These are phyloP conservation scores for Sepiola atlantica DNA, from an alignment of 2,888 invertebrate genomes.

Conservation along the genomic window DNA sequence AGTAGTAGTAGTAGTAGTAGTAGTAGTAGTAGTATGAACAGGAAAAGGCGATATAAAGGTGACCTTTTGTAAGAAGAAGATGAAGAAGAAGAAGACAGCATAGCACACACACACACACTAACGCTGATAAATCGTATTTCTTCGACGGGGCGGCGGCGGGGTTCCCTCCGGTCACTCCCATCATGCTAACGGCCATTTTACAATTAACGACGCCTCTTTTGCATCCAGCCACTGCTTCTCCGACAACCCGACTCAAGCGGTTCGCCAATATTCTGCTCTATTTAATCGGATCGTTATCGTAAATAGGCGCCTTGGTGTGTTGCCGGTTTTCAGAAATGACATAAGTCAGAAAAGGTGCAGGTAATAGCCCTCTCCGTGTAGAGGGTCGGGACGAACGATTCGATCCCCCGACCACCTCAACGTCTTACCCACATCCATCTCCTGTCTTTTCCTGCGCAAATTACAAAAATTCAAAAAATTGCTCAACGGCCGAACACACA, in stretches of 20 bases:
- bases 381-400: not conserved
- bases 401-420: not conserved
- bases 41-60: not conserved
- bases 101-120: not conserved
- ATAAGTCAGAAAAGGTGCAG: conserved; percentile 21
- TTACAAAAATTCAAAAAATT: not conserved
- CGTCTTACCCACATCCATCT: not conserved
- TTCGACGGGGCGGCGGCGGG: not conserved
- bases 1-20: not conserved
- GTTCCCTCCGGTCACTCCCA: not conserved
- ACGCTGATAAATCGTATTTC: not conserved
- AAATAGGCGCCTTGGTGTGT: not conserved
- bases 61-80: not conserved
- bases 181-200: not conserved
- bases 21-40: not conserved
- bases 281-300: not conserved
- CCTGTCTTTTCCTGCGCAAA: not conserved
- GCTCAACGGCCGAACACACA: not conserved
- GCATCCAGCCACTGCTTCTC: not conserved
- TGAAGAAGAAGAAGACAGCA: not conserved
- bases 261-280: not conserved
- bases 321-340: not conserved
- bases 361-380: not conserved
- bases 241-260: not conserved
- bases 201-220: not conserved